These are phyloP conservation scores for Chromoteleia sp. DNA, from an alignment of 2,888 invertebrate genomes.

Conservation along the genomic window DNA sequence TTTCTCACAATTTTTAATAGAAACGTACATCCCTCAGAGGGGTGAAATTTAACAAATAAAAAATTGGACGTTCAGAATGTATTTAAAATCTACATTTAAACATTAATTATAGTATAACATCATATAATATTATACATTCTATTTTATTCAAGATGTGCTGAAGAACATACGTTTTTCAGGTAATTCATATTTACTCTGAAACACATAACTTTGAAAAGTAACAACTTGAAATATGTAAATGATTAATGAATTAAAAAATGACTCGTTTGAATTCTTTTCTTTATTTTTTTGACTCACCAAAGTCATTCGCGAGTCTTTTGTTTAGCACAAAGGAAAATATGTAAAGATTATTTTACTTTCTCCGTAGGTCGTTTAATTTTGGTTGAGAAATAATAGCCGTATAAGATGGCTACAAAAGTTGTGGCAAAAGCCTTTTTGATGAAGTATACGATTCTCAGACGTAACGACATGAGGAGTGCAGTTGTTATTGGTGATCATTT, in stretches of 20 bases:
- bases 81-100: no score
- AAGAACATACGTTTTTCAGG: no score
- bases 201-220: no score
- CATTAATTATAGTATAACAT: no score
- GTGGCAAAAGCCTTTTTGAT: constrained; percentile 29
- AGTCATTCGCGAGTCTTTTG: constrained; percentile 7
- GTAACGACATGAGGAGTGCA: constrained; percentile 61
- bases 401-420: constrained; percentile 40
- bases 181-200: no score
- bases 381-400: constrained; percentile 28
- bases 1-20: no score
- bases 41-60: no score
- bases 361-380: constrained; percentile 46
- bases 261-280: background rate
- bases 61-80: no score
- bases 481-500: constrained; percentile 65
- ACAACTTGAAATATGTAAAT: no score
- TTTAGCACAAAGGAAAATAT: constrained; percentile 25
- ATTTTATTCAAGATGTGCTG: no score
- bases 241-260: constrained; percentile 7
- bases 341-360: constrained; percentile 33
- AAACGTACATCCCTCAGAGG: no score
- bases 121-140: no score
- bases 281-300: background rate
- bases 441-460: constrained; percentile 46